Evolutionary conservation across 1,140 invertebrate species (phyloP).

Genomic region (Panulirus ornatus): DNA sequence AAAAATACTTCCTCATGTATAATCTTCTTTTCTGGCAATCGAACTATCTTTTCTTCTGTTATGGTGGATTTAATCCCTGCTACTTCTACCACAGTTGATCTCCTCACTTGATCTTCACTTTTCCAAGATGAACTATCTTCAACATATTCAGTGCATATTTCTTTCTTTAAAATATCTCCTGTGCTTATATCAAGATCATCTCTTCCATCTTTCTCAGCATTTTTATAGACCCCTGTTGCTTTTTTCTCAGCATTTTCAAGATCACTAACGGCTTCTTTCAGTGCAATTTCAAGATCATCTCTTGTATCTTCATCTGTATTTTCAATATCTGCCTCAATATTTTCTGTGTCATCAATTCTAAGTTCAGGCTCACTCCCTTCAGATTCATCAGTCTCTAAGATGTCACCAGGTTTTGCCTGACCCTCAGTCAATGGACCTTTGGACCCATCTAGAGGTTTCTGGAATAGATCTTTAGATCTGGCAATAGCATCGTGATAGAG

Average conservation of each 20-base stretch:
- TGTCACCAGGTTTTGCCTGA: constrained; percentile 3
- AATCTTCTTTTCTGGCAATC: constrained; percentile 20
- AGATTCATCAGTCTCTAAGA: constrained; percentile 29
- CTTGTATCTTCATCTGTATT: background rate
- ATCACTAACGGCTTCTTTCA: too few relatives aligned
- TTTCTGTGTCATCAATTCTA: constrained; percentile 30
- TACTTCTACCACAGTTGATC: background rate
- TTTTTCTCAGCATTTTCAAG: constrained; percentile 27
- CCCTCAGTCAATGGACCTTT: constrained; percentile 47
- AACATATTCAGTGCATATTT: background rate
- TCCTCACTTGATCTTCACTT: background rate
- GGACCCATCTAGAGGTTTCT: background rate
- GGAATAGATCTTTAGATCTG: background rate
- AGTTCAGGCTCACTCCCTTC: constrained; percentile 50
- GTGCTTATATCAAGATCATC: background rate
- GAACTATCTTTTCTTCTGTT: constrained; percentile 19
- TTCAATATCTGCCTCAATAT: background rate
- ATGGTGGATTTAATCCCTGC: background rate
- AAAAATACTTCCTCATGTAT: constrained; percentile 62
- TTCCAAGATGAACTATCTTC: background rate
- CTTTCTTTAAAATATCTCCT: background rate
- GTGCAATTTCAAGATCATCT: background rate
- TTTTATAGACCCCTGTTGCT: background rate
- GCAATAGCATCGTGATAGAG: constrained; percentile 38
- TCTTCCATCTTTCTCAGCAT: background rate